These are phyloP conservation scores for Laspeyria flexula DNA, from an alignment of 2,888 invertebrate genomes.

Conservation along the genomic window DNA sequence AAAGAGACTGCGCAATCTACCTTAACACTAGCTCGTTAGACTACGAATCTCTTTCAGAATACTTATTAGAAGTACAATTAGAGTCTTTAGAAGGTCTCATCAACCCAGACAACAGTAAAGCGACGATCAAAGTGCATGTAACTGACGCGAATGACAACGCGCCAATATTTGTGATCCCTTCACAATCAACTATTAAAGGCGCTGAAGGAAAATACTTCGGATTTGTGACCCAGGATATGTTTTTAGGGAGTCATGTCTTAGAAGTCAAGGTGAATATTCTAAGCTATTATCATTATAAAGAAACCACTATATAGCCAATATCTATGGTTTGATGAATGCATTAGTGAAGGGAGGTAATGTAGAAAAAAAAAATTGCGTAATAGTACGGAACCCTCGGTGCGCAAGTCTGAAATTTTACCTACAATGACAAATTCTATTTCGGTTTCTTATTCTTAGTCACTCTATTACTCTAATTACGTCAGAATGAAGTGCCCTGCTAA, in stretches of 20 bases:
- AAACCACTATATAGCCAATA: too few species aligned
- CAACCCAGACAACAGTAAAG: slow-evolving; percentile 90
- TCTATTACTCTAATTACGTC: too few species aligned
- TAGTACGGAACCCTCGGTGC: too few species aligned
- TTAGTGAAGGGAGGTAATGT: too few species aligned
- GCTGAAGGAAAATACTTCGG: slow-evolving; percentile 92
- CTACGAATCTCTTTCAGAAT: slow-evolving; percentile 91
- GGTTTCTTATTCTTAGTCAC: too few species aligned
- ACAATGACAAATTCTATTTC: too few species aligned
- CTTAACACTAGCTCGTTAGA: slow-evolving; percentile 90
- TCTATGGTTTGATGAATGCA: too few species aligned
- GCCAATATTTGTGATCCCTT: slow-evolving; percentile 92
- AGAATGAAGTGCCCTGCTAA: too few species aligned
- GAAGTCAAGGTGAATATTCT: slow-evolving; percentile 89
- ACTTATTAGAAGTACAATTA: slow-evolving; percentile 91
- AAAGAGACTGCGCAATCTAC: slow-evolving; percentile 93
- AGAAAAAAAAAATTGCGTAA: too few species aligned
- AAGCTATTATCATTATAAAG: too few species aligned
- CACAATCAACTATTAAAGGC: slow-evolving; percentile 80
- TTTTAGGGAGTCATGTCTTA: slow-evolving; percentile 91
- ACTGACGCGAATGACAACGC: slow-evolving; percentile 96
- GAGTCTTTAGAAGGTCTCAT: slow-evolving; percentile 93
- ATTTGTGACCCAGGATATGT: slow-evolving; percentile 90
- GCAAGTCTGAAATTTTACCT: too few species aligned
- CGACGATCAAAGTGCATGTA: slow-evolving; percentile 92